Evolutionary conservation across 2,888 invertebrate species (phyloP), one percentile per base, ranked within the genome.

Genomic region (Diabrotica balteata): DNA sequence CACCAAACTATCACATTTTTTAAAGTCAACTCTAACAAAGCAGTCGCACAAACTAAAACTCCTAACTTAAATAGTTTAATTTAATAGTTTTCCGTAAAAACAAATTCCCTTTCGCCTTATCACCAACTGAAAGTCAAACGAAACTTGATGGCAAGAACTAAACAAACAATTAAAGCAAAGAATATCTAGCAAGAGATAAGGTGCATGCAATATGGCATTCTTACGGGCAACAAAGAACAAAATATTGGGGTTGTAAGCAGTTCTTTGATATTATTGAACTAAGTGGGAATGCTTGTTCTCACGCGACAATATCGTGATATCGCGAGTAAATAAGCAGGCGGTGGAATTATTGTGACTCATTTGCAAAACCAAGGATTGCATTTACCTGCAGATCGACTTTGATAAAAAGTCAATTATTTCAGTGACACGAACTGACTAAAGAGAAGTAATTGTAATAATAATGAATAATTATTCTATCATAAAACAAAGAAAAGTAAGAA

Each of bases 261-360:
- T 68, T 68, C 66, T 57, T 70, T 63, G 61, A 68, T 66, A 66
- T 61, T 60, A 59, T 60, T 54, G 61, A 50, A 58, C 64, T 67
- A 67, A 69, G 66, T 69, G 70, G 64, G 67, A 70, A 70, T 63
- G 67, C 66, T 66, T 68, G 70, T 71, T 66, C 54, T 61, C 71
- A 71, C 71, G 71, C 71, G 60, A 66, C 60, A 32, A 54, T 55
- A 46, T 51, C 55, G 51, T 11, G 53, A 6, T 49, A 54, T 63
- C 71, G 66, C 66, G 68, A 61, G 68, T 66, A 78, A 79, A 53
- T n/a, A 43, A 47, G 50, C 42, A 53, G 57, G 51, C 46, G 62
- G n/a, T 51, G 51, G 58, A 59, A 62, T 67, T 52, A 67, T 67
- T 67, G 57, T n/a, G n/a, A 10, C 51, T 57, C 50, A 60, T 60